These are phyloP conservation scores for Scatophagus argus DNA, from an alignment of 2,113 vertebrate genomes.

Conservation along the genomic window DNA sequence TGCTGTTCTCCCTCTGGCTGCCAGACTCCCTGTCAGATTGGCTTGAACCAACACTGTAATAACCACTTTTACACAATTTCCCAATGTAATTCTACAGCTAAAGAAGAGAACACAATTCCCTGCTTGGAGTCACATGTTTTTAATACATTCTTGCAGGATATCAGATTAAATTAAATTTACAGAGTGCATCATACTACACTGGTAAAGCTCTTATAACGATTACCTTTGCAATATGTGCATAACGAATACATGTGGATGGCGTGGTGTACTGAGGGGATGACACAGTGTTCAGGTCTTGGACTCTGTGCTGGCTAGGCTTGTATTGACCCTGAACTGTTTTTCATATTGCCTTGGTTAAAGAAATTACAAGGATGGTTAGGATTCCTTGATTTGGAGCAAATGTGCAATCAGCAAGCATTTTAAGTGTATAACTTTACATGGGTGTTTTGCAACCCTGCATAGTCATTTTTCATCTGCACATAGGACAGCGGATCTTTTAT, in stretches of 20 bases:
- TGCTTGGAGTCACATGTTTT: constrained; percentile 12
- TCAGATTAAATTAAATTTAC: constrained; percentile 28
- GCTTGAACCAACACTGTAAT: constrained; percentile 52
- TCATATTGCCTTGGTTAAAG: not conserved
- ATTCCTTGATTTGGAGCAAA: not conserved
- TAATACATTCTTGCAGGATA: constrained; percentile 18
- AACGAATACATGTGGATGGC: not conserved
- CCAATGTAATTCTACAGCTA: constrained; percentile 44
- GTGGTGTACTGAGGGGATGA: not conserved
- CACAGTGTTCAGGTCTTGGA: not conserved
- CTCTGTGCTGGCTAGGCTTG: not conserved
- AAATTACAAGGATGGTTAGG: not conserved
- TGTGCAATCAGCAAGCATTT: not conserved
- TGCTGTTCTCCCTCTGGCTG: constrained; percentile 30
- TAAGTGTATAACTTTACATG: not conserved
- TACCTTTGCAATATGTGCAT: not conserved
- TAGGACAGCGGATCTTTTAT: not conserved
- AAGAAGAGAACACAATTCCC: constrained; percentile 36
- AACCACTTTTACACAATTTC: constrained; percentile 48
- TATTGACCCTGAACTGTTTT: not conserved
- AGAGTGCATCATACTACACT: constrained; percentile 15
- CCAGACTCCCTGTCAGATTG: constrained; percentile 60
- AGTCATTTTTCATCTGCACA: not conserved
- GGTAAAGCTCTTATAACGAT: not conserved
- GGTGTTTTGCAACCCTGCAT: not conserved